phyloP scores from a whole-genome alignment of 2,888 invertebrate species.

The Cosmia trapezina region DNA sequence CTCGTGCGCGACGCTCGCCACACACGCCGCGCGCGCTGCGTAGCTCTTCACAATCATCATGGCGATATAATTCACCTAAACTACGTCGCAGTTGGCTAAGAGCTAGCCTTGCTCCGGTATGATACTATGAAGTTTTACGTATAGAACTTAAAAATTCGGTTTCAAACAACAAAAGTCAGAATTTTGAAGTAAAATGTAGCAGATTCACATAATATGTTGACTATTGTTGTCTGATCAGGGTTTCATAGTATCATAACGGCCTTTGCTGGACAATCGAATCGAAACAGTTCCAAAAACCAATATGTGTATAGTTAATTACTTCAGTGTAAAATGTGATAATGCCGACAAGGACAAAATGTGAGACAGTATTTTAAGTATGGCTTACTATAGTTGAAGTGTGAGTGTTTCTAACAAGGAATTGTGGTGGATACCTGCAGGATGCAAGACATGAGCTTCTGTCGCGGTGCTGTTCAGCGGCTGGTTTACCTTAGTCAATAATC shows the following conservation, averaged over 20 bases:
- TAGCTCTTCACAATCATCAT: conserved; percentile 43
- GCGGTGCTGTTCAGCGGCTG: conserved; percentile 54
- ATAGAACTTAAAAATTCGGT: neutral
- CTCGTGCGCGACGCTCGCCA: neutral
- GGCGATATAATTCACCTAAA: conserved; percentile 19
- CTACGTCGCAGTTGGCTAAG: conserved; percentile 24
- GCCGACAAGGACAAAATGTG: conserved; percentile 55
- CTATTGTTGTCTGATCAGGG: neutral
- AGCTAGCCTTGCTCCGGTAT: conserved; percentile 3
- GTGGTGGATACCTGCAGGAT: conserved; percentile 28
- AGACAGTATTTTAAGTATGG: conserved; percentile 58
- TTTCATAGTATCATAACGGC: conserved; percentile 27
- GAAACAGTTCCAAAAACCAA: conserved; percentile 38
- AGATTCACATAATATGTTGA: conserved; percentile 10
- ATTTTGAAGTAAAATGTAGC: neutral
- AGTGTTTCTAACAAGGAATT: conserved; percentile 16
- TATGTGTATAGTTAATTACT: conserved; percentile 50
- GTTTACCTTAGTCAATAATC: conserved; percentile 66
- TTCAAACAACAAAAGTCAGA: neutral
- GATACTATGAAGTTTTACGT: conserved; percentile 20
- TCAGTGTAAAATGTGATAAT: conserved; percentile 60
- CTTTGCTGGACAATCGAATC: conserved; percentile 9
- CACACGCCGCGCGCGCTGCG: conserved; percentile 41
- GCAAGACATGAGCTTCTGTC: conserved; percentile 34
- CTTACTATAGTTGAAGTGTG: conserved; percentile 44